A percentile compares a stretch with the other conserved stretches of the same genome.
phyloP scores from a whole-genome alignment of 2,888 invertebrate species.

The Nemurella pictetii region DNA sequence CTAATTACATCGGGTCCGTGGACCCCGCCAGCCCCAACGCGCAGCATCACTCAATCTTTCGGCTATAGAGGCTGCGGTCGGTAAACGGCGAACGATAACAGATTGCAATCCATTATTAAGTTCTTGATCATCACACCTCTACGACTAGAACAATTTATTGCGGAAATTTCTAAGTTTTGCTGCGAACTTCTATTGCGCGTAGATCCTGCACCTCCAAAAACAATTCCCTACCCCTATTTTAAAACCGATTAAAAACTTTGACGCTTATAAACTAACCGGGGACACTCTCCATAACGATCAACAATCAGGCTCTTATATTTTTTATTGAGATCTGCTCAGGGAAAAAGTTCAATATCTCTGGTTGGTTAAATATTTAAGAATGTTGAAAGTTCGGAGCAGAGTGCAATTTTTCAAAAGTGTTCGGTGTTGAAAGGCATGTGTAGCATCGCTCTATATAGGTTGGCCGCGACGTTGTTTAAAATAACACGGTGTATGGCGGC shows the following conservation, averaged over 20 bases:
- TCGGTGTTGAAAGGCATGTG: not conserved
- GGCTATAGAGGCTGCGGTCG: too few species aligned
- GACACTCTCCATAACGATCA: not conserved
- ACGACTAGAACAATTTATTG: too few species aligned
- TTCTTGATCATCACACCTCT: too few species aligned
- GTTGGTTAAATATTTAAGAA: not conserved
- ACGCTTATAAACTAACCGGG: not conserved
- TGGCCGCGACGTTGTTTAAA: not conserved
- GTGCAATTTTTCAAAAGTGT: not conserved
- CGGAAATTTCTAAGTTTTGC: too few species aligned
- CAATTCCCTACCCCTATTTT: too few species aligned
- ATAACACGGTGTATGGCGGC: not conserved
- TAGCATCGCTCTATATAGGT: not conserved
- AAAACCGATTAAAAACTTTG: not conserved
- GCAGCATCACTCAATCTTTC: not conserved
- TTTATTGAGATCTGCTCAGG: not conserved
- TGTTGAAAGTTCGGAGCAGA: not conserved
- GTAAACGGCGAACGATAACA: too few species aligned
- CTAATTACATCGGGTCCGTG: not conserved
- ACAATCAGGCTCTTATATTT: not conserved
- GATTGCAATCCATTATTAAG: too few species aligned
- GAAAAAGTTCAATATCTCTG: not conserved
- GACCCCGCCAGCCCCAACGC: not conserved
- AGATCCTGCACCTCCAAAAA: too few species aligned
- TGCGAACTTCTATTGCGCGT: too few species aligned